Evolutionary conservation across 2,113 vertebrate species (phyloP).

Genomic region (Scartelaos histophorus): DNA sequence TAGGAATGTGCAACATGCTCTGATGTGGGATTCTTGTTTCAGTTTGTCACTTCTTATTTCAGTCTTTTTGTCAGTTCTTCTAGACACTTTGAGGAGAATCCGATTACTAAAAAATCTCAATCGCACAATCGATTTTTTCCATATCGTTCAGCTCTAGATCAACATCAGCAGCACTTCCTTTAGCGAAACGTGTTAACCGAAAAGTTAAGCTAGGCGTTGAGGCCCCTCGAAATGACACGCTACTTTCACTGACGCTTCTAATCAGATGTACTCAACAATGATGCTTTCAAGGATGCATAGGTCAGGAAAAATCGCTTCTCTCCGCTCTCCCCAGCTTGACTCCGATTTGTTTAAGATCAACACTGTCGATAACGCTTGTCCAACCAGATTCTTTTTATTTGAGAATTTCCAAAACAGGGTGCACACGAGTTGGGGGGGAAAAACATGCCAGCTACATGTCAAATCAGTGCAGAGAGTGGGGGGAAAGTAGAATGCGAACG

Average conservation of each 20-base stretch:
- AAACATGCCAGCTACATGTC: conserved; percentile 43
- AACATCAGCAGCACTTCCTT: neutral
- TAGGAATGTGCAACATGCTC: no score
- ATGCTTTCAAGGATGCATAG: conserved; percentile 16
- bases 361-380: conserved; percentile 42
- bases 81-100: no score
- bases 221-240: conserved; percentile 16
- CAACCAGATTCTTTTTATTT: conserved; percentile 51
- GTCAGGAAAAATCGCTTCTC: conserved; percentile 27
- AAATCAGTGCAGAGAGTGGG: conserved; percentile 61
- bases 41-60: no score
- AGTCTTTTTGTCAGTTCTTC: no score
- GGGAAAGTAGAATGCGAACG: conserved; percentile 62
- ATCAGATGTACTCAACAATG: conserved; percentile 33
- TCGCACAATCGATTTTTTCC: no score
- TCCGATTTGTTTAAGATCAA: conserved; percentile 51
- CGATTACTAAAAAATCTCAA: no score
- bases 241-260: conserved; percentile 8
- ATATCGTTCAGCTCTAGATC: no score
- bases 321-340: conserved; percentile 39
- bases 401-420: conserved; percentile 57
- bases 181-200: neutral
- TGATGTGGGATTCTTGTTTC: no score
- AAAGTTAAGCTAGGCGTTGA: conserved; percentile 1
- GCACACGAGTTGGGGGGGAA: neutral